A percentile compares a stretch with the other conserved stretches of the same genome.
Evolutionary conservation across 2,797 vertebrate genomes (phyloP).

Genomic region (Enteromius viviparus): DNA sequence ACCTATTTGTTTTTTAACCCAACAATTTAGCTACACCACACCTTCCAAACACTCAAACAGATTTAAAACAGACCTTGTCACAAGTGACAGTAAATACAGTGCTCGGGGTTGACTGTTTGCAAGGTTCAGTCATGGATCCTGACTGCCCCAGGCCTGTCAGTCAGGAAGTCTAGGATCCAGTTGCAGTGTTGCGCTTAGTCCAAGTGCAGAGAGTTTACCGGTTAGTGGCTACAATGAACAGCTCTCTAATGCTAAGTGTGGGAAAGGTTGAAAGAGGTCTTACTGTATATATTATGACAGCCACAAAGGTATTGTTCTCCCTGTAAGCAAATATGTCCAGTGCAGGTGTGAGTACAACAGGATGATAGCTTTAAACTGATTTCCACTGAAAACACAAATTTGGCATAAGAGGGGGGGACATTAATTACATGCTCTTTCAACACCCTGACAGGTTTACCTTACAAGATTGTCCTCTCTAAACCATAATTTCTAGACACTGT

Average conservation of each 20-base stretch:
- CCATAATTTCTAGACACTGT: neutral
- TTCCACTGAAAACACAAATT: constrained; percentile 11
- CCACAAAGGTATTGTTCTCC: constrained; percentile 8
- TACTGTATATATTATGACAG: constrained; percentile 67
- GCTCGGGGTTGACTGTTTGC: constrained; percentile 4
- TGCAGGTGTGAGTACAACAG: constrained; percentile 62
- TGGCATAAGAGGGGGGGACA: neutral
- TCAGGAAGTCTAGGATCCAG: constrained; percentile 17
- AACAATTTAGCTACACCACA: neutral
- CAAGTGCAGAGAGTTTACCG: constrained; percentile 24
- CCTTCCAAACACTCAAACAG: neutral
- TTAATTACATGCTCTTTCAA: neutral
- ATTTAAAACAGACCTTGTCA: neutral
- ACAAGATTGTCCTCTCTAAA: neutral
- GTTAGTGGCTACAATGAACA: constrained; percentile 17
- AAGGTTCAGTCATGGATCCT: constrained; percentile 2
- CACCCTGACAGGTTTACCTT: neutral
- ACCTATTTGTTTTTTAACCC: neutral
- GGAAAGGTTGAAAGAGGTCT: constrained; percentile 53
- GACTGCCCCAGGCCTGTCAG: constrained; percentile 1
- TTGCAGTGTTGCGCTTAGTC: constrained; percentile 33
- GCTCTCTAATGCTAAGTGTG: constrained; percentile 45
- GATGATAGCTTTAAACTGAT: neutral
- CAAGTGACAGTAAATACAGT: constrained; percentile 9
- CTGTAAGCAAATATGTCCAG: constrained; percentile 58